phyloP scores from a whole-genome alignment of 92 coral and sea anemone species.

The Hydrozoanthus gracilis region DNA sequence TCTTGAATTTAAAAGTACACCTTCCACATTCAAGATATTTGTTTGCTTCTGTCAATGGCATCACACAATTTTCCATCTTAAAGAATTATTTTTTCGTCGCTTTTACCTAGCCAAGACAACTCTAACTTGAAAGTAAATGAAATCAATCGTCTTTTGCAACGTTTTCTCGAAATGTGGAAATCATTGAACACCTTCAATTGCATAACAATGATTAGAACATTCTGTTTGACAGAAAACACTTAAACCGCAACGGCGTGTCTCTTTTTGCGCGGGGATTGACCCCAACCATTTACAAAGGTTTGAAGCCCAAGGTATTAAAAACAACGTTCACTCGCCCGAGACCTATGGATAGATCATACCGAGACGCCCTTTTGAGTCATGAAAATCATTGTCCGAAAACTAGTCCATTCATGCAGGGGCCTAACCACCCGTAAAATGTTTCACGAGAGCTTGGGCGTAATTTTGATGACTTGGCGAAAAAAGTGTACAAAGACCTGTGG shows the following conservation, averaged over 20 bases:
- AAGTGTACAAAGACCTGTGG: too few relatives aligned
- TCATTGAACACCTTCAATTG: constrained; percentile 24
- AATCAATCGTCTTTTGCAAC: neutral
- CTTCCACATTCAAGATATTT: constrained; percentile 14
- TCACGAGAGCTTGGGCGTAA: too few relatives aligned
- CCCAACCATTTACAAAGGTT: constrained; percentile 3
- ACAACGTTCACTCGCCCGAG: neutral
- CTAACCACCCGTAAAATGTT: too few relatives aligned
- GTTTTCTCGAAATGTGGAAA: neutral
- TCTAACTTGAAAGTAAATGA: neutral
- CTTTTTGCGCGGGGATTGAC: constrained; percentile 25
- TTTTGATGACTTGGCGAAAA: too few relatives aligned
- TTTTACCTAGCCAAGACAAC: constrained; percentile 1
- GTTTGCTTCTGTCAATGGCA: neutral
- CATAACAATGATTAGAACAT: constrained; percentile 1
- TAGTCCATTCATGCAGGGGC: too few relatives aligned
- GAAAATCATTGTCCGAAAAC: too few relatives aligned
- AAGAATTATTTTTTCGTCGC: constrained; percentile 20
- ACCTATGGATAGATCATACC: neutral
- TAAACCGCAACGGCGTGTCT: constrained; percentile 25
- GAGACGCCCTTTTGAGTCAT: constrained; percentile 2
- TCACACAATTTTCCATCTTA: constrained; percentile 14
- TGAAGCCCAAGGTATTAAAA: neutral
- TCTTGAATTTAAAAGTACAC: constrained; percentile 12
- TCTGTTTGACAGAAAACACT: constrained; percentile 21